Base-by-base conservation (phyloP, 2,888 invertebrate species). In the Pomacea canaliculata region DNA sequence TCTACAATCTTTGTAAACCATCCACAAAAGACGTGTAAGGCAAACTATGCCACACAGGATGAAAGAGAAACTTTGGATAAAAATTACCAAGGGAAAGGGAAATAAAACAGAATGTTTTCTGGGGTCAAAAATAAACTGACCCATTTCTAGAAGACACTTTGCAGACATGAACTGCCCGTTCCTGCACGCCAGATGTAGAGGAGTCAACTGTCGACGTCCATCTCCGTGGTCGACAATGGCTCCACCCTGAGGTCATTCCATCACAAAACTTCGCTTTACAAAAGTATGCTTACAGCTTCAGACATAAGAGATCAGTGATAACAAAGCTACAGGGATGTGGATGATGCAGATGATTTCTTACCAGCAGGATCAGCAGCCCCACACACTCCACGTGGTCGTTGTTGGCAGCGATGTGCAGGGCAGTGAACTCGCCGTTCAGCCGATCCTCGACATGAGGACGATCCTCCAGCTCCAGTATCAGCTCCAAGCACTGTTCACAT, bases 361-460 rank as follows among this genome's bases (percentile, higher is more conserved):
- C 84, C 79, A 83, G 80, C 7, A 81, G 69, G 13, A 84, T 71
- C 1, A 84, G 77, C 1, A 77, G 49, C 19, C 77, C 79, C 0
- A 81, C 76, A 4, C 79, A 79, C 27, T 78, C 78, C 49, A 72
- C 92, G 89, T 96, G 96, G 0, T 96, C 96, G 87, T 96, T 96
- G 18, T 96, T 90, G 12, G 95, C 94, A 0, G 96, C 95, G 76
- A 96, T 91, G 90, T 96, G 96, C 10, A 96, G 91, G 0, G 96
- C 94, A 0, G 95, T 94, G 89, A 96, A 96, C 0, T 96, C 96
- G 86, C 96, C 96, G 82, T 2, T 1, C n/a, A 95, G 95, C 86
- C 95, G 96, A 7, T 94, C 93, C 86, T 96, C 94, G 3, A 95
- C 95, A 7, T 1, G 37, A 3, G 73, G 73, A 49, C 12, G 60